Evolutionary conservation across 2,888 invertebrate genomes (phyloP), one percentile per base, ranked within the genome.

Genomic region (Orchesellides sinensis): DNA sequence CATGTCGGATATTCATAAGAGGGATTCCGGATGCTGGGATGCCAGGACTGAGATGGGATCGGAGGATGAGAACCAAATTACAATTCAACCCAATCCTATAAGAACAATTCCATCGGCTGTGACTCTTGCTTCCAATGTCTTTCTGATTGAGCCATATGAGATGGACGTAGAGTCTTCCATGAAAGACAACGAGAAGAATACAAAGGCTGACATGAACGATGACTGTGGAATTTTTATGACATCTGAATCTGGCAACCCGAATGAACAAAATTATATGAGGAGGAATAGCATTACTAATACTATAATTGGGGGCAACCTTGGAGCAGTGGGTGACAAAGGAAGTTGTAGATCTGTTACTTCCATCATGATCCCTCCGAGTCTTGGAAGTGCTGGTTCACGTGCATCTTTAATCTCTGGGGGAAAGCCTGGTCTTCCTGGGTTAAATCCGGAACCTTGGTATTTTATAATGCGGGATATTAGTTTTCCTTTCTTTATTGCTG

Each of bases 401-500:
- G 72, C 83, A 19, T 84, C 84, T 3, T 61, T 85, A 8, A 85
- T 85, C 29, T 84, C 84, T 40, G 54, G 82, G 66, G 77, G 70
- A 17, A 23, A 45, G n/a, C 12, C 25, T 8, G 77, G 77, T 17
- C 63, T 63, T 23, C 65, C 70, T 17, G 80, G 80, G 14, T n/a
- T 54, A 2, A 59, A 66, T 6, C 73, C 65, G 8, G 85, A 85
- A 63, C 35, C 78, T 23, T 86, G 86, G 86, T 61, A 66, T 14
- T 61, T 68, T 14, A 84, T 86, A 29, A 35, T 86, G 25, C 45
- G 70, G 1, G 84, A 86, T 25, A 81, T 86, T 29, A 83, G 78
- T 19, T 27, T 84, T 17, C 86, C 86, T 27, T 86, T 84, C 29
- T 73, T 86, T 19, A 81, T 86, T 32, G 86, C 86, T 54, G 86